Base-by-base conservation (phyloP, 2,113 vertebrate species). In the Chloebia gouldiae region DNA sequence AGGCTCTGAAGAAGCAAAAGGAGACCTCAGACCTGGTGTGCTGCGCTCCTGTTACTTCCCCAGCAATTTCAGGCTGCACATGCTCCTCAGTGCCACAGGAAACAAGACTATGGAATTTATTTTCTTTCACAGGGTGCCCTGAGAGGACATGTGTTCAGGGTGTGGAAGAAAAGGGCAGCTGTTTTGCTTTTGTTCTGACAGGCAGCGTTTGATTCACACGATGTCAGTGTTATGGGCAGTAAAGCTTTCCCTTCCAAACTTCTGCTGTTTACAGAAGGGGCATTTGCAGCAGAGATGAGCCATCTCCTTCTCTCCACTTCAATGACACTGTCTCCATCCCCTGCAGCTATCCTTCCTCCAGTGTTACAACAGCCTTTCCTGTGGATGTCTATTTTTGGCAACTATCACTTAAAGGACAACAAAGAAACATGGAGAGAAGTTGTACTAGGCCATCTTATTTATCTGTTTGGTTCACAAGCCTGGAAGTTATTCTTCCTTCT, bases 21-120 rank as follows among this genome's bases (percentile, higher is more conserved):
- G 17, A 84, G 27, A 50, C 23, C 15, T 73, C 19, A 5, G 4
- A 6, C 37, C 53, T 21, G 42, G 24, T 7, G 20, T 25, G 13
- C 3, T n/a, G 37, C 25, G 1, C 56, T 70, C 40, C 51, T 3
- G 1, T 42, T 21, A 28, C 15, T 53, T 45, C 44, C 16, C 30
- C 69, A 20, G 50, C 3, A 0, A 30, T 50, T 66, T 39, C 30
- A 51, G 35, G 7, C n/a, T 5, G 1, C 22, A 4, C 0, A 0
- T 11, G 11, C 40, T 80, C 63, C 71, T 69, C 53, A 42, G 2
- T 3, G 5, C 35, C 47, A 63, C 44, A 47, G 7, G 51, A 27
- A 70, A 63, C 18, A 75, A 47, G 18, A 70, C 47, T 22, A 3
- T 0, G 3, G 37, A 37, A 17, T 68, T 81, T 72, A 15, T 59